Conservation (phyloP, 2,113 vertebrate species). For the Psephotus haematonotus region DNA sequence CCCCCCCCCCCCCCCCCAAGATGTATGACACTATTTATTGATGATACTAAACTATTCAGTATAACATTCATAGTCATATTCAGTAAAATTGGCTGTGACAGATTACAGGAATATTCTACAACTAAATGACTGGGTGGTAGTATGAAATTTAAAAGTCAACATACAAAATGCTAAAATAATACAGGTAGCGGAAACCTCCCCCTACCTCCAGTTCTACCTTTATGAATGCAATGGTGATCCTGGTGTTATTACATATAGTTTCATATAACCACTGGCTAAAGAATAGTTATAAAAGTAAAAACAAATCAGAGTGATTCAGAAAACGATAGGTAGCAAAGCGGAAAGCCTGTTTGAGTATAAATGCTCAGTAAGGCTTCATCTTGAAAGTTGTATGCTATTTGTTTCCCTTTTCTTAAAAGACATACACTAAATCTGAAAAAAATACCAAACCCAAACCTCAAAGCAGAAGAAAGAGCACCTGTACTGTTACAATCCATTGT, state of each 20-base stretch:
- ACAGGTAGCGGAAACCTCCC: neutral
- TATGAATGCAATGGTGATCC: neutral
- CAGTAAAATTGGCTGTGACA: neutral
- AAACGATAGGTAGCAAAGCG: neutral
- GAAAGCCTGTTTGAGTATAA: neutral
- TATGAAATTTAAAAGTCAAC: neutral
- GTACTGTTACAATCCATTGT: neutral
- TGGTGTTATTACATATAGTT: neutral
- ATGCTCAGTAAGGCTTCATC: neutral
- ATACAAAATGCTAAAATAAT: neutral
- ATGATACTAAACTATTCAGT: neutral
- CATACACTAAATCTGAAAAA: neutral
- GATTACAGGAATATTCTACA: neutral
- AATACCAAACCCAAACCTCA: neutral
- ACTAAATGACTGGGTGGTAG: neutral
- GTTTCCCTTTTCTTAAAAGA: neutral
- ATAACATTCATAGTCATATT: neutral
- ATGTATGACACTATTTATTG: neutral
- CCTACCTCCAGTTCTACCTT: neutral
- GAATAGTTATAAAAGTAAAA: neutral
- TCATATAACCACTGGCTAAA: neutral
- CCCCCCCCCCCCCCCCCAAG: too few species aligned
- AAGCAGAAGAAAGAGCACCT: neutral
- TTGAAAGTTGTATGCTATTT: neutral
- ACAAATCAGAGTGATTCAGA: neutral